phyloP scores from a whole-genome alignment of 2,888 invertebrate species.

The Drosophila buzzatii region DNA sequence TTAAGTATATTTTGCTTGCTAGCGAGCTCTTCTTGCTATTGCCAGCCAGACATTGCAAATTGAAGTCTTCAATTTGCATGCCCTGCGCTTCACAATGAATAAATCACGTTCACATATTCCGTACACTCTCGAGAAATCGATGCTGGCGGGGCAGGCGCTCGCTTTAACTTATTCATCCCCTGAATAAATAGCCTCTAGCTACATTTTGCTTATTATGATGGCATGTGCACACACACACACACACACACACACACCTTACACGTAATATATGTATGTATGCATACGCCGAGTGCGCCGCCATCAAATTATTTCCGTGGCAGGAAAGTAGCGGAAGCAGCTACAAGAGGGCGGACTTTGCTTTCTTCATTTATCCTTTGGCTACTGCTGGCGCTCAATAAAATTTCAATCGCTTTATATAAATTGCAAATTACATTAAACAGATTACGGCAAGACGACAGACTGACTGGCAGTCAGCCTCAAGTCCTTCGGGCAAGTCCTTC shows the following conservation, averaged over 20 bases:
- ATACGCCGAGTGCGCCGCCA: conserved; percentile 25
- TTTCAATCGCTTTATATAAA: conserved; percentile 77
- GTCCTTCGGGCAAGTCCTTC: conserved; percentile 21
- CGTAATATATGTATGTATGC: conserved; percentile 8
- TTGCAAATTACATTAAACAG: conserved; percentile 81
- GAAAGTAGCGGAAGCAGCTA: conserved; percentile 53
- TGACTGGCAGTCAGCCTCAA: conserved; percentile 13
- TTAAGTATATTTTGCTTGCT: conserved; percentile 26
- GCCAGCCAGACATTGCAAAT: conserved; percentile 54
- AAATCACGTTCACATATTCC: conserved; percentile 63
- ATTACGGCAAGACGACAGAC: conserved; percentile 49
- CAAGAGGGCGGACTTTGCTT: neutral
- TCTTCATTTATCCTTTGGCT: conserved; percentile 2
- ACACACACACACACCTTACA: neutral
- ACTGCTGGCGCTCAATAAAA: conserved; percentile 55
- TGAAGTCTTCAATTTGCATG: conserved; percentile 70
- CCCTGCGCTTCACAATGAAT: conserved; percentile 64
- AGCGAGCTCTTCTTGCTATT: conserved; percentile 18
- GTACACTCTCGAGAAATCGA: conserved; percentile 56
- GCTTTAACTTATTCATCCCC: neutral
- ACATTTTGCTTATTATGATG: conserved; percentile 18
- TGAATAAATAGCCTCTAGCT: conserved; percentile 11
- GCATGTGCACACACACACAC: conserved; percentile 4
- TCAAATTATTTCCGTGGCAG: conserved; percentile 56
- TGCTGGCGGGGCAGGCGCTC: conserved; percentile 38